A percentile compares a stretch with the other conserved stretches of the same genome.
phyloP scores from a whole-genome alignment of 2,797 vertebrate genomes.

The Zalophus californianus region DNA sequence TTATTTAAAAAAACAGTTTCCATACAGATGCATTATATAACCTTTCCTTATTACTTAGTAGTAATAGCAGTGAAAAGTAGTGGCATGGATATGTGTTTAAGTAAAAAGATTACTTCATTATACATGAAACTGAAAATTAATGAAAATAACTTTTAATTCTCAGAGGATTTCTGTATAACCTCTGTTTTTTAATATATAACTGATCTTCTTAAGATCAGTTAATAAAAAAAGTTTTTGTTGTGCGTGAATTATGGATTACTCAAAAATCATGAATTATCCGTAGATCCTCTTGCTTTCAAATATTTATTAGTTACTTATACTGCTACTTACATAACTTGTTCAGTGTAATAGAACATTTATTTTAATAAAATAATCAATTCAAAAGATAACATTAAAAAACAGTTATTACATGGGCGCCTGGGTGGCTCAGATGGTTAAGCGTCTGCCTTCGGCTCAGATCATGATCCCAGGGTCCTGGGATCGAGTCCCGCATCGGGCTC shows the following conservation, averaged over 20 bases:
- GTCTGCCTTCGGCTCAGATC: too few species aligned
- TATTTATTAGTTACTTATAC: background rate
- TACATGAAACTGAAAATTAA: background rate
- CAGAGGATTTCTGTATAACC: background rate
- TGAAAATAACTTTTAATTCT: slow-evolving; percentile 18
- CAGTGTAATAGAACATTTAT: background rate
- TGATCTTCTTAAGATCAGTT: background rate
- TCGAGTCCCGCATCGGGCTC: too few species aligned
- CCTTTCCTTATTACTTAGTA: background rate
- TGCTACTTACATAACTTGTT: background rate
- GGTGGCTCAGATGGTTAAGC: too few species aligned
- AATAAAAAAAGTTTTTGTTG: background rate
- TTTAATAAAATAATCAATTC: slow-evolving; percentile 3
- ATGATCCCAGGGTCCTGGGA: too few species aligned
- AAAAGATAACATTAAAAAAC: background rate
- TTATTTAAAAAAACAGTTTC: background rate
- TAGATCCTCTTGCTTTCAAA: background rate
- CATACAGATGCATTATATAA: background rate
- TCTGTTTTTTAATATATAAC: background rate
- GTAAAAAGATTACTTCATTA: slow-evolving; percentile 4
- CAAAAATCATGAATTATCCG: background rate
- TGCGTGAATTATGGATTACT: background rate
- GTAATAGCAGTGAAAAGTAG: background rate
- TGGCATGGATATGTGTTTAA: background rate
- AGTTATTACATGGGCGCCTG: background rate